A percentile compares a stretch with the other conserved stretches of the same genome.
phyloP scores from a whole-genome alignment of 1,140 invertebrate genomes.

The Drosophila erecta region DNA sequence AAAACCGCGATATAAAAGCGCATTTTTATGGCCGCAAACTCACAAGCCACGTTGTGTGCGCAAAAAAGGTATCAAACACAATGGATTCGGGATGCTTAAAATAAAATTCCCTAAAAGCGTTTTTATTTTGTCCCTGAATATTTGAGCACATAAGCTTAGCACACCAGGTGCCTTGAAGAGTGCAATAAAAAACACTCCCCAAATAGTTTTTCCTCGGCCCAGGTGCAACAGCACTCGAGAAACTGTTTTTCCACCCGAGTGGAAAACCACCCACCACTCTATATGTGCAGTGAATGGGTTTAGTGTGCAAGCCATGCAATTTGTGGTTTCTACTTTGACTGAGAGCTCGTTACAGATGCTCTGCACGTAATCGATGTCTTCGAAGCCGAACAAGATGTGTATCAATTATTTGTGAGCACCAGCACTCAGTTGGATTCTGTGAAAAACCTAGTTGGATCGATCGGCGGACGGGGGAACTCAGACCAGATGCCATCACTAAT shows the following conservation, averaged over 20 bases:
- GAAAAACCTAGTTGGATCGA: constrained; percentile 4
- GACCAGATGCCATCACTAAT: constrained; percentile 12
- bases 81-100: constrained; percentile 25
- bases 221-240: constrained; percentile 43
- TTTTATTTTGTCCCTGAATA: constrained; percentile 48
- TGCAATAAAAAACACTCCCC: constrained; percentile 29
- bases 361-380: constrained; percentile 38
- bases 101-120: constrained; percentile 35
- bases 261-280: constrained; percentile 33
- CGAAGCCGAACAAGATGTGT: constrained; percentile 17
- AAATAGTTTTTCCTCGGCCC: constrained; percentile 32
- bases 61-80: constrained; percentile 29
- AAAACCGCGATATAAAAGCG: constrained; percentile 51
- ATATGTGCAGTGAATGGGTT: constrained; percentile 48
- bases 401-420: constrained; percentile 10
- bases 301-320: constrained; percentile 47
- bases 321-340: constrained; percentile 46
- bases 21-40: constrained; percentile 51
- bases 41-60: constrained; percentile 1
- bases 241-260: constrained; percentile 33
- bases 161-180: constrained; percentile 15
- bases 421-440: neutral
- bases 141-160: constrained; percentile 16
- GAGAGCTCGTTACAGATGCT: constrained; percentile 13
- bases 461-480: neutral